phyloP scores from a whole-genome alignment of 1,140 invertebrate genomes.

The Nebria ingens region DNA sequence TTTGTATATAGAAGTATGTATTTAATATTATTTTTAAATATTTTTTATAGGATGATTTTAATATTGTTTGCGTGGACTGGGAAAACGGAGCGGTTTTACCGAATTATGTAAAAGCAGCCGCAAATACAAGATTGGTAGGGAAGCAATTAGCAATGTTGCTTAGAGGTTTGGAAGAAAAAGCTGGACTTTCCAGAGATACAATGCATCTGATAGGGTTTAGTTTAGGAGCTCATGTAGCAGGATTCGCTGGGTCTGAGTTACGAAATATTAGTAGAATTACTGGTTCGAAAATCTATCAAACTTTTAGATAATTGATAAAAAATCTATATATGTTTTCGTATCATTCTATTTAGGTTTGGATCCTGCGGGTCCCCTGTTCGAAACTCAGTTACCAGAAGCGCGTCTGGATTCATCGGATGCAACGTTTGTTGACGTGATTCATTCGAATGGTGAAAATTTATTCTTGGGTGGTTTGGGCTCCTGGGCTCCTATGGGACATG shows the following conservation, averaged over 20 bases:
- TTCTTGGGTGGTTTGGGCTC: conserved; percentile 74
- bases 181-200: conserved; percentile 48
- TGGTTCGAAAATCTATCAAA: conserved; percentile 41
- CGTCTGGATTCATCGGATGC: conserved; percentile 77
- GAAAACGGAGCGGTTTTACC: conserved; percentile 81
- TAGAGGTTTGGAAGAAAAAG: conserved; percentile 41
- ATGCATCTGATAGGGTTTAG: conserved; percentile 89
- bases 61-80: conserved; percentile 92
- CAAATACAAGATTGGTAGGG: conserved; percentile 85
- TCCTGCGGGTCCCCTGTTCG: conserved; percentile 82
- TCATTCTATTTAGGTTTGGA: conserved; percentile 55
- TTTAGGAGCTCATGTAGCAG: conserved; percentile 84
- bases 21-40: conserved; percentile 12
- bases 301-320: not conserved
- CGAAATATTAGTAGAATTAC: conserved; percentile 77
- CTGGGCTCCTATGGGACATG: conserved; percentile 79
- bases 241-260: conserved; percentile 81
- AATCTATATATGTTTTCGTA: not conserved
- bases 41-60: conserved; percentile 63
- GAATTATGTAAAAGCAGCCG: conserved; percentile 86
- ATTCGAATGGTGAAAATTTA: conserved; percentile 84
- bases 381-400: conserved; percentile 70
- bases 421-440: conserved; percentile 88
- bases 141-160: conserved; percentile 77
- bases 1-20: not conserved